phyloP scores from a whole-genome alignment of 1,140 invertebrate species.

The Diorhabda elongata region DNA sequence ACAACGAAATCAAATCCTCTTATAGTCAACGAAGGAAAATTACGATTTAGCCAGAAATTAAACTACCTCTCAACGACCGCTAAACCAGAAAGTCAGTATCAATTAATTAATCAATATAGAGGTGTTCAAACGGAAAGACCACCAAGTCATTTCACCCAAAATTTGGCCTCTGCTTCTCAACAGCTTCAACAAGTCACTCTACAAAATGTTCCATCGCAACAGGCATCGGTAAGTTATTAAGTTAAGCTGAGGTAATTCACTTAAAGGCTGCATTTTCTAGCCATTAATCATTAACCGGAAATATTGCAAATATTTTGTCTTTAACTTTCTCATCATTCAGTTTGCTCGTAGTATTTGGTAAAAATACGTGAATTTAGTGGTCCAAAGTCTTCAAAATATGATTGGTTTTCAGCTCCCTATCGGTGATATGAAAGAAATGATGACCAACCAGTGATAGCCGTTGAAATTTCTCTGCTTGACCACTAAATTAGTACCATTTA shows the following conservation, averaged over 20 bases:
- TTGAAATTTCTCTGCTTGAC: too few species aligned
- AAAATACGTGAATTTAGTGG: background rate
- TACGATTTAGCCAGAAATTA: background rate
- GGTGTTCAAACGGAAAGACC: background rate
- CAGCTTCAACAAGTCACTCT: conserved; percentile 3
- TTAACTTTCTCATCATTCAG: background rate
- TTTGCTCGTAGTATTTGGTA: background rate
- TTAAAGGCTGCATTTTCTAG: background rate
- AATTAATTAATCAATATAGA: background rate
- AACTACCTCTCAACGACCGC: conserved; percentile 3
- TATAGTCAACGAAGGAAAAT: background rate
- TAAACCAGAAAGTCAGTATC: conserved; percentile 6
- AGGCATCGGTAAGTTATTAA: background rate
- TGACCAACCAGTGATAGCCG: too few species aligned
- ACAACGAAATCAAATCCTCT: background rate
- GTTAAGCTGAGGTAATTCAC: background rate
- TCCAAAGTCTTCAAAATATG: background rate
- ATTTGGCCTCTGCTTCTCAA: background rate
- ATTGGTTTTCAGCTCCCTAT: background rate
- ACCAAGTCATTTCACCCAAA: background rate
- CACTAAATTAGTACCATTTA: too few species aligned
- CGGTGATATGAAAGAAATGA: background rate
- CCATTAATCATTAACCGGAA: too few species aligned
- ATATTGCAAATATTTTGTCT: background rate
- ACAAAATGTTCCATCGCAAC: background rate